These are phyloP conservation scores for Drosophila vallismaia DNA, from an alignment of 2,888 invertebrate genomes.

Conservation along the genomic window DNA sequence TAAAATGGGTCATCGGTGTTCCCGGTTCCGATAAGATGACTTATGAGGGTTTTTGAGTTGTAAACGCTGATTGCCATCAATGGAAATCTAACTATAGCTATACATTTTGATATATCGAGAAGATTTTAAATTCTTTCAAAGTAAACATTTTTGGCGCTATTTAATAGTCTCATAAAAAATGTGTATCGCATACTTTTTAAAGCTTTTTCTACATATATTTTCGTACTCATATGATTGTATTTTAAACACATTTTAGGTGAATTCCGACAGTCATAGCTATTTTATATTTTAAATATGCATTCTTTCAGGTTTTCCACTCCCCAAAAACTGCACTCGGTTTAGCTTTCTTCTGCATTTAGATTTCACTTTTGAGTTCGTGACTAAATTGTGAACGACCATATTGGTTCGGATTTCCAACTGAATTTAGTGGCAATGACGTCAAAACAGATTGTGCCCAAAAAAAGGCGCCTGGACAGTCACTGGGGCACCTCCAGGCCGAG, in stretches of 20 bases:
- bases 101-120: background rate
- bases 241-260: too few relatives aligned
- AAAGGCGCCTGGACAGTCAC: slow-evolving; percentile 22
- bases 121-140: background rate
- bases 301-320: slow-evolving; percentile 8
- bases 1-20: background rate
- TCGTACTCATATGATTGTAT: too few relatives aligned
- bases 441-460: slow-evolving; percentile 31
- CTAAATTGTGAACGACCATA: slow-evolving; percentile 47
- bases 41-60: background rate
- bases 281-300: slow-evolving; percentile 9
- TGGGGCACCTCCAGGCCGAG: background rate
- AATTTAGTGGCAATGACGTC: slow-evolving; percentile 33
- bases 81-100: too few relatives aligned
- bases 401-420: slow-evolving; percentile 43
- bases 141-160: background rate
- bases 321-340: slow-evolving; percentile 26
- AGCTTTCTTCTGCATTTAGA: slow-evolving; percentile 33
- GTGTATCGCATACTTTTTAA: background rate
- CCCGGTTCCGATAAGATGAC: background rate
- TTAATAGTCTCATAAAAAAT: background rate
- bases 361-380: slow-evolving; percentile 65
- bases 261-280: background rate
- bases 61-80: background rate
- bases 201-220: too few relatives aligned